Evolutionary conservation across 2,113 vertebrate genomes (phyloP).

Genomic region (Megalops atlanticus): DNA sequence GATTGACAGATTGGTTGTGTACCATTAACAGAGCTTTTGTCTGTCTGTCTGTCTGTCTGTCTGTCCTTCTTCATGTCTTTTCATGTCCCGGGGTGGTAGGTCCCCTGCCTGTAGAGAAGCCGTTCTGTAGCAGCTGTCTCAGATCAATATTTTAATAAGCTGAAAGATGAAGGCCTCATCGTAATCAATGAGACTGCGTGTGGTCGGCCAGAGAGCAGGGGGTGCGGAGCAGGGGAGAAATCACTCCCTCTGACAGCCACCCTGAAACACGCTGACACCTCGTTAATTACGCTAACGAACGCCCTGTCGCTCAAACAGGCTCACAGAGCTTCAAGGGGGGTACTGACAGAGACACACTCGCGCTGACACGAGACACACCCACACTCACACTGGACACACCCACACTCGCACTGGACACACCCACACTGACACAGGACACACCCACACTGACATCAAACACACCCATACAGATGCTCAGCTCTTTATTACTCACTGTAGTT

Average conservation of each 20-base stretch:
- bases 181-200: conserved; percentile 66
- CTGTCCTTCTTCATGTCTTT: neutral
- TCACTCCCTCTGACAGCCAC: conserved; percentile 57
- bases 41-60: neutral
- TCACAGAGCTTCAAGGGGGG: conserved; percentile 42
- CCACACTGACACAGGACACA: neutral
- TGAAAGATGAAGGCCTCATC: conserved; percentile 62
- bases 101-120: conserved; percentile 21
- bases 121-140: conserved; percentile 48
- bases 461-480: no score
- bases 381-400: neutral
- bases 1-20: neutral
- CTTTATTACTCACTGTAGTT: no score
- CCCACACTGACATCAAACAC: neutral
- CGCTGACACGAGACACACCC: no score
- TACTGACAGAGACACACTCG: conserved; percentile 31
- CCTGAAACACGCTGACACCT: conserved; percentile 63
- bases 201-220: conserved; percentile 44
- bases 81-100: neutral
- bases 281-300: conserved; percentile 70
- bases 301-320: conserved; percentile 53
- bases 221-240: conserved; percentile 57
- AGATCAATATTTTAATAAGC: conserved; percentile 71
- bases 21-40: neutral
- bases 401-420: neutral